These are phyloP conservation scores for Pachyramphus minor DNA, from an alignment of 2,113 vertebrate genomes.

Conservation along the genomic window DNA sequence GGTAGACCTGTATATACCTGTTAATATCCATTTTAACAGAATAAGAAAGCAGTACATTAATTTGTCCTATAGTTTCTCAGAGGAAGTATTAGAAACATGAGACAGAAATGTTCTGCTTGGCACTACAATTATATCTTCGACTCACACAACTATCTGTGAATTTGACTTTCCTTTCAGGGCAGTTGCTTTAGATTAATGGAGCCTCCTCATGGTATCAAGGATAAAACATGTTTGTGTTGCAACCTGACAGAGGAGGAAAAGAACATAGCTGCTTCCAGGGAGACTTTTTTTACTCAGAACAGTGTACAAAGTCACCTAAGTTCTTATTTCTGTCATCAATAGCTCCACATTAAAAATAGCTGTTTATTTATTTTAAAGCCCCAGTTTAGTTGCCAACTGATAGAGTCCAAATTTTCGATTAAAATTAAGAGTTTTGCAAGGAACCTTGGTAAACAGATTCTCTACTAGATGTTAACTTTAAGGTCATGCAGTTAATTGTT, in stretches of 20 bases:
- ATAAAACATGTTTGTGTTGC: background rate
- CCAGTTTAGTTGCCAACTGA: background rate
- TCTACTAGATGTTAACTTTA: background rate
- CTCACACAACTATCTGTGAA: background rate
- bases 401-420: background rate
- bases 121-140: background rate
- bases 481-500: background rate
- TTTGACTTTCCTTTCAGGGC: background rate
- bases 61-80: background rate
- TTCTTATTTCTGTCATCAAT: background rate
- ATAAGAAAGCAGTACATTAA: background rate
- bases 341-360: background rate
- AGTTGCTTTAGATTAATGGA: background rate
- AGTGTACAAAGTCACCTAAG: background rate
- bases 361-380: background rate
- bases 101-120: background rate
- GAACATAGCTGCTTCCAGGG: background rate
- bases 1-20: background rate
- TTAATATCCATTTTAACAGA: background rate
- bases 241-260: background rate
- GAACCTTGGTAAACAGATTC: background rate
- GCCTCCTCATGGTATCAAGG: background rate
- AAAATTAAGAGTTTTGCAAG: background rate
- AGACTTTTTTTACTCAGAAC: background rate
- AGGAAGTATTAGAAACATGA: background rate